Base-by-base conservation (phyloP, 2,888 invertebrate species). In the Lucinisca nassula region DNA sequence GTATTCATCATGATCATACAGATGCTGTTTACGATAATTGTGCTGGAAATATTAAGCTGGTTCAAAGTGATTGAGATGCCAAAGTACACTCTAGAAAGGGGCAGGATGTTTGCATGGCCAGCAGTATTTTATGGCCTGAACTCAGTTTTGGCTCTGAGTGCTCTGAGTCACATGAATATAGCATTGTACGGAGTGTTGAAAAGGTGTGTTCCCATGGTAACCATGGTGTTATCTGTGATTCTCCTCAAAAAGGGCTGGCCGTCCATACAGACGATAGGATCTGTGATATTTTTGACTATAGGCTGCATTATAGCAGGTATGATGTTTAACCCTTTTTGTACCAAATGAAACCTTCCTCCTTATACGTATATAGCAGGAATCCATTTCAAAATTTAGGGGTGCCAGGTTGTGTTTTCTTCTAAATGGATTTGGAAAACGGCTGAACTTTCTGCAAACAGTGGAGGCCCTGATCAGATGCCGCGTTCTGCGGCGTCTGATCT, bases 101-200 rank as follows among this genome's bases (percentile, higher is more conserved):
- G 96, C 38, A 92, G 94, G 45, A 94, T 94, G 70, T 96, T 97
- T 92, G 92, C 96, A 4, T 89, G 96, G 38, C 97, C 97, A 0
- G 96, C 97, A 0, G 76, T 97, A 14, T 96, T 96, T 87, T 97
- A 96, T 93, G 96, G 96, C 0, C 85, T 97, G 0, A 96, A 97
- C 86, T 95, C 97, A 51, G 96, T 97, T 73, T 93, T 97, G 49
- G 96, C 97, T 12, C 95, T 97, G 49, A 95, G 95, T 85, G 97
- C 97, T 0, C 95, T 97, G 37, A 96, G 96, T 87, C 97, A 97
- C 76, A 97, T 97, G 96, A 97, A 97, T 85, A 96, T 97, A 90
- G 97, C 97, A 0, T 96, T 97, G 95, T 97, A 97, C 92, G 97
- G 97, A 1, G 96, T 97, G 3, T 91, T 97, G 37, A 97, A 97